A percentile compares a stretch with the other conserved stretches of the same genome.
phyloP scores from a whole-genome alignment of 2,797 vertebrate genomes.

The Ctenopoma multispine region DNA sequence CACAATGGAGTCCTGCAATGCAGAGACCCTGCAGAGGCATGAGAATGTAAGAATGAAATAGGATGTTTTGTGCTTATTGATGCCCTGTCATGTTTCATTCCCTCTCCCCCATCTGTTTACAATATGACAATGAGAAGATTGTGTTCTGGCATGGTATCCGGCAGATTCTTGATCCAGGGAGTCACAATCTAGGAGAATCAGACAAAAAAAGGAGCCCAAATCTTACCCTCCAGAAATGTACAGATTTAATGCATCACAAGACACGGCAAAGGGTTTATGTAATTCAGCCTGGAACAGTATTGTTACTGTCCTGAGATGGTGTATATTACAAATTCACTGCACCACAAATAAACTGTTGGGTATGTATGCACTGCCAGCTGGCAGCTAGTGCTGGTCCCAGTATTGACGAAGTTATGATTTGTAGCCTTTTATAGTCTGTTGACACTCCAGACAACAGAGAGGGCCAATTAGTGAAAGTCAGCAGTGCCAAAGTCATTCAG shows the following conservation, averaged over 20 bases:
- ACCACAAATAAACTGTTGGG: neutral
- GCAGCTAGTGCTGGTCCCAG: too few species aligned
- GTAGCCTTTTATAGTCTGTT: neutral
- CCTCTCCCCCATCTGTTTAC: conserved; percentile 46
- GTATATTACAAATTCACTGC: neutral
- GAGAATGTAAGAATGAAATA: conserved; percentile 42
- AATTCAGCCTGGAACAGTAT: neutral
- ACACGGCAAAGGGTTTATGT: neutral
- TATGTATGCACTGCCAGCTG: neutral
- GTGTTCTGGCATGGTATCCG: conserved; percentile 34
- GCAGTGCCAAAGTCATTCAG: neutral
- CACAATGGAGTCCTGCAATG: conserved; percentile 52
- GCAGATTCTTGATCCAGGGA: conserved; percentile 38
- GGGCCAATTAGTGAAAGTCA: conserved; percentile 22
- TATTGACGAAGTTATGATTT: conserved; percentile 1
- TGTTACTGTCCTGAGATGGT: conserved; percentile 13
- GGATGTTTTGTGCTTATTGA: conserved; percentile 55
- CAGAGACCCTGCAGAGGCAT: conserved; percentile 38
- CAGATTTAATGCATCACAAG: conserved; percentile 45
- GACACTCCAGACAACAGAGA: neutral
- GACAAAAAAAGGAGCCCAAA: conserved; percentile 32
- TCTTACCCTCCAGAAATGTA: conserved; percentile 50
- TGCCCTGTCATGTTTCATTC: conserved; percentile 59
- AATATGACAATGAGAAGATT: conserved; percentile 49
- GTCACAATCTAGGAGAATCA: conserved; percentile 42